Evolutionary conservation across 2,113 vertebrate species (phyloP), one percentile per base, ranked within the genome.

Genomic region (Cygnus atratus): DNA sequence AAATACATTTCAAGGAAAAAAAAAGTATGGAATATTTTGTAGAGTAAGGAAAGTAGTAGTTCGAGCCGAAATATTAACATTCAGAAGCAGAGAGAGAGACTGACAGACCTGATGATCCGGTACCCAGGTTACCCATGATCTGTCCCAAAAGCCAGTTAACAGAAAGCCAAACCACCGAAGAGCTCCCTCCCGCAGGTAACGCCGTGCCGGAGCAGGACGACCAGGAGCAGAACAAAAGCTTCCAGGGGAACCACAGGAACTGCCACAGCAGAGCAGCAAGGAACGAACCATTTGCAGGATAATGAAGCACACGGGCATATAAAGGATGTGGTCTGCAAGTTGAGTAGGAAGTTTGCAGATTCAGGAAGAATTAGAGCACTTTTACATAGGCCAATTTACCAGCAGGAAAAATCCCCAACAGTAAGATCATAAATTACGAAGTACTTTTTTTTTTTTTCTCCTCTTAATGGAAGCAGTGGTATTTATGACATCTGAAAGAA

Each of bases 401-500:
- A 92, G 62, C 31, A 71, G 55, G 9, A 82, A 82, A 77, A 65
- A 71, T 31, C 28, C 11, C 52, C 11, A 85, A 25, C 33, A 66
- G 35, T 37, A 65, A 52, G 26, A 87, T 2, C 7, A 3, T 5
- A 28, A 79, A 46, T 14, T 54, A n/a, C 4, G 17, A 43, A 86
- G 62, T 2, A 77, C 15, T 25, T 37, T 62, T 16, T 28, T 4
- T 41, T 87, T 8, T 52, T 44, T 44, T 85, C 46, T n/a, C 19
- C 75, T 92, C 82, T 68, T 87, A 92, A 87, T 68, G 24, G 63
- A 90, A 96, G 75, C 41, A 70, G 44, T 65, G 61, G 61, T 80
- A 91, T 92, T 94, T 83, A 58, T 79, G 72, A 79, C 54, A 86
- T 71, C 46, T 73, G 73, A 92, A 79, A 90, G 72, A 84, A 68